A percentile compares a stretch with the other conserved stretches of the same genome.
Evolutionary conservation across 2,888 invertebrate genomes (phyloP).

Genomic region (Nesidiocoris tenuis): DNA sequence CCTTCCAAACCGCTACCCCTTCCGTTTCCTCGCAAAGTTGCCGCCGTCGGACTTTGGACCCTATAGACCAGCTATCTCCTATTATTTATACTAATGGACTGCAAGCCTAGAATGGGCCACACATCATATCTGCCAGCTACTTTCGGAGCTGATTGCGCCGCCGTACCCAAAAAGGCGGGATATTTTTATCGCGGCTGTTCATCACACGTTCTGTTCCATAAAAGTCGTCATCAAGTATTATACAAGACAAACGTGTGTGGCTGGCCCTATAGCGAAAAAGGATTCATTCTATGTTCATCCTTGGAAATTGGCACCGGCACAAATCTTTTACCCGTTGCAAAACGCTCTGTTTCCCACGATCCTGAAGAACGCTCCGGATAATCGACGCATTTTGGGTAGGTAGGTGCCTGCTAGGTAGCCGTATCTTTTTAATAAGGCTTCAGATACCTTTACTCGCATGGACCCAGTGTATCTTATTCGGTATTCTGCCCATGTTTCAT

Average conservation of each 20-base stretch:
- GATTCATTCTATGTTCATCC: background rate
- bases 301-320: background rate
- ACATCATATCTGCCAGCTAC: slow-evolving; percentile 31
- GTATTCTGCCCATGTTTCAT: no score
- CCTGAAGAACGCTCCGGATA: no score
- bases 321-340: no score
- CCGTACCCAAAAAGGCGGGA: slow-evolving; percentile 7
- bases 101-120: slow-evolving; percentile 25
- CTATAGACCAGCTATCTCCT: slow-evolving; percentile 14
- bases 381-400: no score
- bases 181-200: slow-evolving; percentile 16
- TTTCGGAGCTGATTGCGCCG: slow-evolving; percentile 22
- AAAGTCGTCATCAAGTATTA: slow-evolving; percentile 8
- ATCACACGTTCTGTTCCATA: slow-evolving; percentile 9
- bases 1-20: background rate
- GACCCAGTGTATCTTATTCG: no score
- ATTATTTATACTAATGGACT: slow-evolving; percentile 40
- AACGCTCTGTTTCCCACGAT: no score
- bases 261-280: background rate
- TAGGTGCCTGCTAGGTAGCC: no score
- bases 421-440: no score
- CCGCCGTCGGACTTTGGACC: slow-evolving; percentile 8
- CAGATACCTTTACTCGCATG: no score
- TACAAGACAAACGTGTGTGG: background rate
- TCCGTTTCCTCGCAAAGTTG: slow-evolving; percentile 3